phyloP scores from a whole-genome alignment of 2,797 vertebrate genomes.

The Arctocebus calabarensis region DNA sequence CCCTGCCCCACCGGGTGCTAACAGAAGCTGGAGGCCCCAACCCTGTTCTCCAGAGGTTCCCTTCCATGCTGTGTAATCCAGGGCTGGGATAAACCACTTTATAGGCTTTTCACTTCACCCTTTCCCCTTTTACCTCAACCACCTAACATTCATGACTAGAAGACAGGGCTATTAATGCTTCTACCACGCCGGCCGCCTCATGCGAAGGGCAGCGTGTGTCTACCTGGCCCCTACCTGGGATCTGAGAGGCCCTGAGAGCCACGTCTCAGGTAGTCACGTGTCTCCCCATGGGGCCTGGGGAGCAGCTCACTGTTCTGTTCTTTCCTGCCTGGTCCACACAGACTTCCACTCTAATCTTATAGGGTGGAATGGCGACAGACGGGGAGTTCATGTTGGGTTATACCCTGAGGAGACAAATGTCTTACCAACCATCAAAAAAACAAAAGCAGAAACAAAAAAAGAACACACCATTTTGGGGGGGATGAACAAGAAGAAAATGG shows the following conservation, averaged over 20 bases:
- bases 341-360: neutral
- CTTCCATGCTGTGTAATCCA: no score
- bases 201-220: neutral
- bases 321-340: neutral
- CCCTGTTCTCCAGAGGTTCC: no score
- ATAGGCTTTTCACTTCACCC: neutral
- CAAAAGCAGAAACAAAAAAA: neutral
- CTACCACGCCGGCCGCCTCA: neutral
- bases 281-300: neutral
- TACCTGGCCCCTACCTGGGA: neutral
- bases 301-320: neutral
- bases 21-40: no score
- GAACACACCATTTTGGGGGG: no score
- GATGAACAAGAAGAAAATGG: neutral
- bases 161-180: neutral
- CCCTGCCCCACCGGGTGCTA: no score
- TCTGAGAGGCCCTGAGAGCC: neutral
- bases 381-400: accelerated
- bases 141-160: neutral
- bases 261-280: neutral
- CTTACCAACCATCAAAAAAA: neutral
- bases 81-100: neutral
- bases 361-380: neutral
- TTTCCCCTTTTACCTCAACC: neutral
- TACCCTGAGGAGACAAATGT: neutral